phyloP scores from a whole-genome alignment of 1,140 invertebrate genomes.

The Cotesia chilonis region DNA sequence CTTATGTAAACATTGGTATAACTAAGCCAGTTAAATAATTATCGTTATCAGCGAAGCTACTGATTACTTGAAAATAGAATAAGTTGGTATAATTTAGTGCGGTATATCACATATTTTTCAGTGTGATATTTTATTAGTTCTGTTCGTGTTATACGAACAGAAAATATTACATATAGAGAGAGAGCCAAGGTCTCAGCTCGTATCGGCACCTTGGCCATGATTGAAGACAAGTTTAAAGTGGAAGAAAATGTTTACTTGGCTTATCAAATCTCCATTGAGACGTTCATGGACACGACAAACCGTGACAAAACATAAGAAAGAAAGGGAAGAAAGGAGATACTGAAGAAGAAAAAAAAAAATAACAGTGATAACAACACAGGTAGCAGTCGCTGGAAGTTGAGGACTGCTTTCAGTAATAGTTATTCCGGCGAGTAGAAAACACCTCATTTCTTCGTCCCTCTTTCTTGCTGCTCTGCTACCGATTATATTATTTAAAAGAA shows the following conservation, averaged over 20 bases:
- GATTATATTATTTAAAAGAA: too few relatives aligned
- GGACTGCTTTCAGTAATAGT: constrained; percentile 6
- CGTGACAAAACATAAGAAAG: background rate
- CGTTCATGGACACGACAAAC: too few relatives aligned
- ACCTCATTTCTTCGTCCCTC: background rate
- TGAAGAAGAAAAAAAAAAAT: background rate
- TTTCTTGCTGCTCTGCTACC: background rate
- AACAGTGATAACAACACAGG: background rate
- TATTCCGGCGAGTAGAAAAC: background rate
- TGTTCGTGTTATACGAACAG: too few relatives aligned
- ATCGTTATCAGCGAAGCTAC: too few relatives aligned
- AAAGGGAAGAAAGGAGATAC: constrained; percentile 3
- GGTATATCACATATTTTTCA: too few relatives aligned
- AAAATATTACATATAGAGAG: too few relatives aligned
- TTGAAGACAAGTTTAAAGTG: background rate
- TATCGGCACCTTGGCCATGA: background rate
- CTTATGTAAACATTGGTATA: too few relatives aligned
- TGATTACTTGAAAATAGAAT: too few relatives aligned
- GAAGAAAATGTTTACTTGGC: constrained; percentile 7
- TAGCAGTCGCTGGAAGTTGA: constrained; percentile 4
- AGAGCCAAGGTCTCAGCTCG: background rate
- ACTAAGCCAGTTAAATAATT: too few relatives aligned
- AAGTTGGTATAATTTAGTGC: too few relatives aligned
- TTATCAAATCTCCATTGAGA: background rate
- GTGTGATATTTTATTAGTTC: too few relatives aligned